phyloP scores from a whole-genome alignment of 1,140 invertebrate species.

The Polypedilum vanderplanki region DNA sequence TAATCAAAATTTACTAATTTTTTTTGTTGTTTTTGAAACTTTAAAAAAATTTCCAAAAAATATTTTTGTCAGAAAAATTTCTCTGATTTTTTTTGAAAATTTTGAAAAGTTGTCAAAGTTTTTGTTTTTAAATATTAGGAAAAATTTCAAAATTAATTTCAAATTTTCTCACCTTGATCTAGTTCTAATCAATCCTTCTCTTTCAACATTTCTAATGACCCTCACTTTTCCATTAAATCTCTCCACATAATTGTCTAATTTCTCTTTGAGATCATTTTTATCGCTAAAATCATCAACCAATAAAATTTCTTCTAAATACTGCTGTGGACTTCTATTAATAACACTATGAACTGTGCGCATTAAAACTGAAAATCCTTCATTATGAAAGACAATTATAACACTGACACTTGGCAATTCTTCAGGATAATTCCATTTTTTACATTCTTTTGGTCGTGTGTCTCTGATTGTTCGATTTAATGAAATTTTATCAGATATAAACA shows the following conservation, averaged over 20 bases:
- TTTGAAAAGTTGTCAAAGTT: too few relatives aligned
- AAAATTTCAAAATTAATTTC: too few relatives aligned
- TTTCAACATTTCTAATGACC: constrained; percentile 74
- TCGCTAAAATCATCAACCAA: constrained; percentile 97
- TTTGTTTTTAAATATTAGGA: too few relatives aligned
- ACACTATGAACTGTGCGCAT: constrained; percentile 96
- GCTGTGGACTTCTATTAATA: constrained; percentile 81
- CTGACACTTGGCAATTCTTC: constrained; percentile 79
- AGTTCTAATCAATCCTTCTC: constrained; percentile 87
- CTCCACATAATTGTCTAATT: constrained; percentile 84
- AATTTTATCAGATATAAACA: constrained; percentile 94
- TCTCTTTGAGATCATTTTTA: constrained; percentile 85
- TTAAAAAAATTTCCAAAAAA: too few relatives aligned
- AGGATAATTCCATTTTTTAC: constrained; percentile 95
- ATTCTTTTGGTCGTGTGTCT: constrained; percentile 82
- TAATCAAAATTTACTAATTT: too few relatives aligned
- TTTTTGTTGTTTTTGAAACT: too few relatives aligned
- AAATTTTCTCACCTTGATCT: constrained; percentile 55
- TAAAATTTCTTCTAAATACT: constrained; percentile 91
- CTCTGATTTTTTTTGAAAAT: too few relatives aligned
- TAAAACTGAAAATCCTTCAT: constrained; percentile 93
- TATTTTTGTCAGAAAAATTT: too few relatives aligned
- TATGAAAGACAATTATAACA: constrained; percentile 98
- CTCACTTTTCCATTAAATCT: constrained; percentile 83
- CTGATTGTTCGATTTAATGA: constrained; percentile 66